Conservation (phyloP, 2,888 invertebrate species). For the Caenorhabditis parvicauda region DNA sequence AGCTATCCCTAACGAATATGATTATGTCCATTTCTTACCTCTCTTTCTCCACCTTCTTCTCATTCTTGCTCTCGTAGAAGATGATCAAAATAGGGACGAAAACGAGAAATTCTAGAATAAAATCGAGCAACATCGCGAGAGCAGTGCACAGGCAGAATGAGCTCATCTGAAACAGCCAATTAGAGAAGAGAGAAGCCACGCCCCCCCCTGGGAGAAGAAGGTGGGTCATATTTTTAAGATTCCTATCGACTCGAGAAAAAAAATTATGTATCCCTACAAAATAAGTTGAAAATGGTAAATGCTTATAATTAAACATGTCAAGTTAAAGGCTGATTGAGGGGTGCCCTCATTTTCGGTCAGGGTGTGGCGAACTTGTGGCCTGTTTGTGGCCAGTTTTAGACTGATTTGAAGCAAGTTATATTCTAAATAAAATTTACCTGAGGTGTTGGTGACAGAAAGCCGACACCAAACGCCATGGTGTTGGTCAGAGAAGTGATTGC, state of each 20-base stretch:
- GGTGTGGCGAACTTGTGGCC: not conserved
- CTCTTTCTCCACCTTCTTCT: not conserved
- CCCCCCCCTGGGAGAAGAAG: no score
- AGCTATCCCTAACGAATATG: no score
- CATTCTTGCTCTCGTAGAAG: slow-evolving; percentile 30
- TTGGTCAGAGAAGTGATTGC: slow-evolving; percentile 44
- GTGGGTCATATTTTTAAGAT: no score
- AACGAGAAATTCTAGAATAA: slow-evolving; percentile 51
- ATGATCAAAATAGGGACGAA: slow-evolving; percentile 46
- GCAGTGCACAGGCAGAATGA: slow-evolving; percentile 56
- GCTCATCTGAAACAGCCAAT: no score
- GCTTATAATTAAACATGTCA: no score
- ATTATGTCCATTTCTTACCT: not conserved
- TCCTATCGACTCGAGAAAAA: no score
- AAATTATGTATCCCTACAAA: no score
- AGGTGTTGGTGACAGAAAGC: slow-evolving; percentile 37
- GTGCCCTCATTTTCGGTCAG: no score
- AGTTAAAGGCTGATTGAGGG: no score
- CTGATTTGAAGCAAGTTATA: not conserved
- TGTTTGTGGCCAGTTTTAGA: not conserved
- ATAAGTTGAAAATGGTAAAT: not conserved
- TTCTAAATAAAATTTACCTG: slow-evolving; percentile 11
- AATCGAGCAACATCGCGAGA: slow-evolving; percentile 52
- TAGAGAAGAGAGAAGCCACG: no score
- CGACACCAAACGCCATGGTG: slow-evolving; percentile 45